These are phyloP conservation scores for Drosophila basisetae DNA, from an alignment of 2,888 invertebrate genomes.

Conservation along the genomic window DNA sequence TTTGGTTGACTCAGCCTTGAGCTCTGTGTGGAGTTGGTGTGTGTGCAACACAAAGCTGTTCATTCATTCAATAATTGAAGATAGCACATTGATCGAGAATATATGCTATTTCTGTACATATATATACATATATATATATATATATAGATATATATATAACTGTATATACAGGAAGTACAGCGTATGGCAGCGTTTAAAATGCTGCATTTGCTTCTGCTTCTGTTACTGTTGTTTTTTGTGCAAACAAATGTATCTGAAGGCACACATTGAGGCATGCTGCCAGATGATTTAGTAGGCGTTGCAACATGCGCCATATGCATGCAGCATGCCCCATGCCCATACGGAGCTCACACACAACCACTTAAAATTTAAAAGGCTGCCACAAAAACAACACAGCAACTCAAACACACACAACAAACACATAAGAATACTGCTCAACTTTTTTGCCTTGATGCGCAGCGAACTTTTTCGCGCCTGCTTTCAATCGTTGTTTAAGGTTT, in stretches of 20 bases:
- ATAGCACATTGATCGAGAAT: conserved; percentile 52
- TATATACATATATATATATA: conserved; percentile 10
- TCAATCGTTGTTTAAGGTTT: conserved; percentile 52
- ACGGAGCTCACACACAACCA: conserved; percentile 54
- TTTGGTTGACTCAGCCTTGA: conserved; percentile 58
- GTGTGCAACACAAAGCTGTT: conserved; percentile 41
- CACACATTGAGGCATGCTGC: conserved; percentile 71
- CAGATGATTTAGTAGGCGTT: conserved; percentile 79
- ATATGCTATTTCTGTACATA: conserved; percentile 35
- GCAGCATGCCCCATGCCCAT: conserved; percentile 72
- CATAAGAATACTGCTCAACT: conserved; percentile 30
- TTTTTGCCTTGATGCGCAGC: conserved; percentile 42
- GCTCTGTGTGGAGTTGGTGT: conserved; percentile 23
- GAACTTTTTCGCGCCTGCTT: conserved; percentile 66
- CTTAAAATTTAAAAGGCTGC: conserved; percentile 71
- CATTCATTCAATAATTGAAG: conserved; percentile 70
- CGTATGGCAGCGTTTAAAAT: conserved; percentile 63
- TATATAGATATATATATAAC: not conserved
- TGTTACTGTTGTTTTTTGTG: conserved; percentile 55
- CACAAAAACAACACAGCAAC: conserved; percentile 44
- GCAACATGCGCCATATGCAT: conserved; percentile 79
- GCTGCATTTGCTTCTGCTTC: conserved; percentile 14
- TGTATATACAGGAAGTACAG: conserved; percentile 67
- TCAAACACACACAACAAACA: conserved; percentile 32
- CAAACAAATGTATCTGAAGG: conserved; percentile 64